Evolutionary conservation across 2,888 invertebrate species (phyloP).

Genomic region (Gymnosoma rotundatum): DNA sequence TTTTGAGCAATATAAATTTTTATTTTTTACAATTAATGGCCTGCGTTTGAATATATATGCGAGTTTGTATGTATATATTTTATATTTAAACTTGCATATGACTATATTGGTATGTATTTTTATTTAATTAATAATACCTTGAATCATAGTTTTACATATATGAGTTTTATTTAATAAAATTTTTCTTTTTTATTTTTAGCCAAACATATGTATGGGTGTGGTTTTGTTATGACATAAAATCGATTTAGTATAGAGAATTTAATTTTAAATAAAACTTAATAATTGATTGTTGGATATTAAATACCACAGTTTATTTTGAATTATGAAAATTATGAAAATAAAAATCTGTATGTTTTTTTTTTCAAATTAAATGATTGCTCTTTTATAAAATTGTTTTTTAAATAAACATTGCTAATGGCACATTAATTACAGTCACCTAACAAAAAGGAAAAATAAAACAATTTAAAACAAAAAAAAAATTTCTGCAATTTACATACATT

Average conservation of each 20-base stretch:
- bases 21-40: neutral
- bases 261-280: neutral
- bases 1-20: slow-evolving; percentile 15
- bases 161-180: too few relatives aligned
- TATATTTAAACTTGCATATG: neutral
- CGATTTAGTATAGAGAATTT: slow-evolving; percentile 52
- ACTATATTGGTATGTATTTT: slow-evolving; percentile 30
- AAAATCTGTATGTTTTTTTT: too few relatives aligned
- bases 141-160: slow-evolving; percentile 36
- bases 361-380: too few relatives aligned
- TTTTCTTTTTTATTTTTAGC: neutral
- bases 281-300: slow-evolving; percentile 15
- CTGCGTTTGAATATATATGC: too few relatives aligned
- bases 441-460: too few relatives aligned
- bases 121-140: slow-evolving; percentile 64
- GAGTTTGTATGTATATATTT: too few relatives aligned
- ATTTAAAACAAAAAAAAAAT: too few relatives aligned
- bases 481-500: too few relatives aligned
- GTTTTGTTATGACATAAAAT: slow-evolving; percentile 57
- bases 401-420: too few relatives aligned
- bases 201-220: slow-evolving; percentile 36
- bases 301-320: neutral
- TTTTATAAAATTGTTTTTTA: too few relatives aligned
- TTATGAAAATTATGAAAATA: neutral
- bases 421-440: too few relatives aligned